Conservation (phyloP, 2,888 invertebrate genomes). For the Heteromurus nitidus region DNA sequence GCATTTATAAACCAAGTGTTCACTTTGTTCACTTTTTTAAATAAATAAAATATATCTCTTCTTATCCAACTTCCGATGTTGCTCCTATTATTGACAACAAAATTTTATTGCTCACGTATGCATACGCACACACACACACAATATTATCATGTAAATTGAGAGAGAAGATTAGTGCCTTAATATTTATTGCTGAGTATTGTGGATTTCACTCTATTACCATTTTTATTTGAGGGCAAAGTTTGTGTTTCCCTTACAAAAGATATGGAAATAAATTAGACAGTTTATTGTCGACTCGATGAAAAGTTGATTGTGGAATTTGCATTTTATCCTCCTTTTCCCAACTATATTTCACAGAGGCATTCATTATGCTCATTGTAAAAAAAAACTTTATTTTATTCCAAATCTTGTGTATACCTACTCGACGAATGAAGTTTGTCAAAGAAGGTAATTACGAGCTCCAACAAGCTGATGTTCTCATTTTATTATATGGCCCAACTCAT, state of each 20-base stretch:
- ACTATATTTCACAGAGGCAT: no score
- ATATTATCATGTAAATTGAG: conserved; percentile 35
- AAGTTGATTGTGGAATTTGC: background rate
- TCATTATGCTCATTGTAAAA: no score
- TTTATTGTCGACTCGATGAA: conserved; percentile 14
- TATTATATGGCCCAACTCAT: no score
- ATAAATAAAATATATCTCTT: background rate
- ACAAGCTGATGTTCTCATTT: no score
- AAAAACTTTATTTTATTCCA: no score
- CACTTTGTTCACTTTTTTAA: conserved; percentile 9
- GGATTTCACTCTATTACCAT: background rate
- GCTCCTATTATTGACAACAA: conserved; percentile 23
- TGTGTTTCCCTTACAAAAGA: conserved; percentile 15
- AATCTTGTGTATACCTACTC: no score
- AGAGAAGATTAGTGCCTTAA: background rate
- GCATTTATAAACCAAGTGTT: no score
- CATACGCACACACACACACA: background rate
- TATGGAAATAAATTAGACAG: conserved; percentile 34
- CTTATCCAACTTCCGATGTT: conserved; percentile 2
- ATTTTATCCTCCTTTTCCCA: background rate
- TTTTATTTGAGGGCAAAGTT: conserved; percentile 28
- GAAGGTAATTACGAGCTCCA: no score
- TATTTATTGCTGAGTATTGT: background rate
- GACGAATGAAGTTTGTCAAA: no score
- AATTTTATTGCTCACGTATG: conserved; percentile 33